Base-by-base conservation (phyloP, 2,888 invertebrate genomes). In the Hemaris fuciformis region DNA sequence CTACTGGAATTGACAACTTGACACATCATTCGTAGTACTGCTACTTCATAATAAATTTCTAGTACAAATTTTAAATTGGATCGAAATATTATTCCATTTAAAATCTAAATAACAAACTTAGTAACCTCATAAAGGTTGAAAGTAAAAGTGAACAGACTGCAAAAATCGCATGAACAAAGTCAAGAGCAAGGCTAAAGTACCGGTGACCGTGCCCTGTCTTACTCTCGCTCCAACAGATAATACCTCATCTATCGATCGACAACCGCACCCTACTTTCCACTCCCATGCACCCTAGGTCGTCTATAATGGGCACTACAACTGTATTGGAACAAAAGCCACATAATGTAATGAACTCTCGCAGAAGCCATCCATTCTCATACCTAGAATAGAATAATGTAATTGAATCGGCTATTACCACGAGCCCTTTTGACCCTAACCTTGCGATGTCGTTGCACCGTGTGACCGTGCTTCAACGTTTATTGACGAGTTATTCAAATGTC, bases 341-440 rank as follows among this genome's bases (percentile, higher is more conserved):
- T 53, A 53, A 53, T 53, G 31, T 53, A 31, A 53, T 53, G 18
- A 53, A 48, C 25, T 48, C 27, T 27, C 2, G 7, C 27, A 15
- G n/a, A 45, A 23, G 3, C 53, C 27, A 10, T 18, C 45, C 23
- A 15, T 53, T 18, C 27, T 53, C 53, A 18, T 31, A 53, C 53
- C 31, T 53, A 53, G 53, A 31, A 31, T 57, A 57, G 38, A 57
- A 57, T 57, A 57, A 57, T 57, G 38, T 75, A 71, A 80, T 73
- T 75, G 74, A 76, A 73, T 76, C 68, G 68, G 67, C 76, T 82
- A 84, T 82, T 81, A 80, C 67, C 67, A 57, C 43, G 57, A 69
- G 72, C 76, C 79, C 80, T 79, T 81, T 81, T 80, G 86, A 88
- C 87, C 88, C 80, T 79, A 79, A 85, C 87, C 84, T 87, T 85